Evolutionary conservation across 23 tunicate species (phyloP), one percentile per base, ranked within the genome.

Genomic region (Trididemnum clinides): DNA sequence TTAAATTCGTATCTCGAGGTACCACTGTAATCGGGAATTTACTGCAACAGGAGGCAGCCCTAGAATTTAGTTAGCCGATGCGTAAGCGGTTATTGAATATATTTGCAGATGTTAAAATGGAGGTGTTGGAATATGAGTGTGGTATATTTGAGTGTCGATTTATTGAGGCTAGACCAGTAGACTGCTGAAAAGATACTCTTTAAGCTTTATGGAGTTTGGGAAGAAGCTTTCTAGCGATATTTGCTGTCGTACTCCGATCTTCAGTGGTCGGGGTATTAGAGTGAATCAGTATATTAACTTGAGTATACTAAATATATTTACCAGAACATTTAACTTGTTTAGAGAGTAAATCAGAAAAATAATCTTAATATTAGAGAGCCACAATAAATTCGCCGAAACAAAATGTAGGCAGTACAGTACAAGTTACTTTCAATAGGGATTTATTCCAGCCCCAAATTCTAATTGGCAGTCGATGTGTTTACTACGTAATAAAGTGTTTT

Each of bases 401-500:
- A n/a, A n/a, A n/a, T n/a, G n/a, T n/a, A n/a, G n/a, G n/a, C n/a
- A n/a, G n/a, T n/a, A n/a, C n/a, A n/a, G n/a, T n/a, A n/a, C n/a
- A n/a, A n/a, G n/a, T n/a, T 62, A 62, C 25, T 22, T 62, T 22
- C 69, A 62, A n/a, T 62, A 62, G 15, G 25, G 25, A 69, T 69
- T 69, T 69, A 69, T 69, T n/a, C 76, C 76, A 69, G 76, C 76
- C 76, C 76, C 76, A 28, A 10, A 32, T 69, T 69, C 37, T 69
- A 26, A 62, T 5, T 62, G 15, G 70, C 70, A 62, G 27, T 23
- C 70, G 70, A 62, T 62, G 70, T 62, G 70, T 62, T 62, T 62
- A 26, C 25, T 62, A 62, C 86, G 64, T n/a, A n/a, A n/a, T n/a
- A n/a, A n/a, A n/a, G n/a, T n/a, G n/a, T n/a, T n/a, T n/a, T n/a